phyloP scores from a whole-genome alignment of 2,797 vertebrate genomes.

The Tokudaia muenninki region DNA sequence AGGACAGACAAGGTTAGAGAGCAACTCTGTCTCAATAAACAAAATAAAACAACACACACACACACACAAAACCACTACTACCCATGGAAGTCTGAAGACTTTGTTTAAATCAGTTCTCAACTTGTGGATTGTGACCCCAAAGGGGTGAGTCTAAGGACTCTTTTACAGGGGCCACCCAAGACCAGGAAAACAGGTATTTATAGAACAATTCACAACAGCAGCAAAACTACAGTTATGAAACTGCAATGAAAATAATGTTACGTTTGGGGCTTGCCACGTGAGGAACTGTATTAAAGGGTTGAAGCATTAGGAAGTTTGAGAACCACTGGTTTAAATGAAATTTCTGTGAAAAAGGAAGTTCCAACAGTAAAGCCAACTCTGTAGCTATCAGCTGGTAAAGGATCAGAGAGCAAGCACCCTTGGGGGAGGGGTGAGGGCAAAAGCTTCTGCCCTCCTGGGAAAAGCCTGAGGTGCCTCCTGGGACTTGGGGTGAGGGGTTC shows the following conservation, averaged over 20 bases:
- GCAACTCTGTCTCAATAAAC: not conserved
- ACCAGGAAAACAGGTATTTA: not conserved
- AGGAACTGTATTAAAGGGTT: not conserved
- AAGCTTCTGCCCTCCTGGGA: not conserved
- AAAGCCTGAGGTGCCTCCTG: not conserved
- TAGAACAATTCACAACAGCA: not conserved
- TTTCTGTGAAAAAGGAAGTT: not conserved
- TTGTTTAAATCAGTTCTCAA: not conserved
- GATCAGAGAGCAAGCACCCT: not conserved
- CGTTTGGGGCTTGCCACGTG: not conserved
- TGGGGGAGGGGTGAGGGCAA: not conserved
- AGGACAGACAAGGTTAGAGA: not conserved
- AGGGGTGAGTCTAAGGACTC: not conserved
- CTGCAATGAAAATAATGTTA: not conserved
- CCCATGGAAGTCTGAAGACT: slow-evolving; percentile 13
- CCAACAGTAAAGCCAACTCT: not conserved
- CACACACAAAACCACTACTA: not conserved
- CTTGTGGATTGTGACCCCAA: not conserved
- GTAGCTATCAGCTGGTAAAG: not conserved
- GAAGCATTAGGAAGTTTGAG: not conserved
- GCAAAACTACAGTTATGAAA: not conserved
- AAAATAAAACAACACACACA: not conserved
- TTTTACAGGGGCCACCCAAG: not conserved
- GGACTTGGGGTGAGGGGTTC: too few relatives aligned
- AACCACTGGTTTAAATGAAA: slow-evolving; percentile 14